Percentiles rank a stretch among this genome's conserved stretches.
These are phyloP conservation scores for Paragorgia papillata DNA, from an alignment of 92 coral and sea anemone genomes.

Conservation along the genomic window DNA sequence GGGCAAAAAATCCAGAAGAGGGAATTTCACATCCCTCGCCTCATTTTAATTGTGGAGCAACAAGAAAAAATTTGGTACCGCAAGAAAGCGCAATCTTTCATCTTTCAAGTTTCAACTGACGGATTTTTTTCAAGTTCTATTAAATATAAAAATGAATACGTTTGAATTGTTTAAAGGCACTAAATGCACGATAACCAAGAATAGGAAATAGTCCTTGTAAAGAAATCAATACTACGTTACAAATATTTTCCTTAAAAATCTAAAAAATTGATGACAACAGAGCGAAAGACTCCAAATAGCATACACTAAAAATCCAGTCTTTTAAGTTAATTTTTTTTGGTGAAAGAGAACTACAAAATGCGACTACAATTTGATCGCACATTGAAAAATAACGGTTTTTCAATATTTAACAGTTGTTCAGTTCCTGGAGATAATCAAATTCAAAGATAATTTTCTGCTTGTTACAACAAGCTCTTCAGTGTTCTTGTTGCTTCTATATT, in stretches of 20 bases:
- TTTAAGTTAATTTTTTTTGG: neutral
- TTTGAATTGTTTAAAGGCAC: neutral
- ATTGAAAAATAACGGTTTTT: neutral
- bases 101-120: neutral
- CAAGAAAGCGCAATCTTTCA: constrained; percentile 2
- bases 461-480: too few relatives aligned
- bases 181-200: neutral
- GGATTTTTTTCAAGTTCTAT: constrained; percentile 1
- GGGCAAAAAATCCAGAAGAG: neutral
- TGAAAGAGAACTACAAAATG: neutral
- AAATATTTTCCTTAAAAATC: neutral
- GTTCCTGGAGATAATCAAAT: too few relatives aligned
- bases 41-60: constrained; percentile 17
- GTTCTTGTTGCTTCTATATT: too few relatives aligned
- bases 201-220: neutral
- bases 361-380: neutral
- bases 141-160: constrained; percentile 3
- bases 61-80: constrained; percentile 1
- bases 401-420: neutral
- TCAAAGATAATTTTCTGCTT: too few relatives aligned
- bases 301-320: neutral
- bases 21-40: constrained; percentile 6
- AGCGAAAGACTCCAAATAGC: neutral
- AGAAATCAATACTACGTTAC: neutral
- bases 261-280: too few relatives aligned